A percentile compares a stretch with the other conserved stretches of the same genome.
These are phyloP conservation scores for Crenichthys baileyi DNA, from an alignment of 2,797 vertebrate genomes.

Conservation along the genomic window DNA sequence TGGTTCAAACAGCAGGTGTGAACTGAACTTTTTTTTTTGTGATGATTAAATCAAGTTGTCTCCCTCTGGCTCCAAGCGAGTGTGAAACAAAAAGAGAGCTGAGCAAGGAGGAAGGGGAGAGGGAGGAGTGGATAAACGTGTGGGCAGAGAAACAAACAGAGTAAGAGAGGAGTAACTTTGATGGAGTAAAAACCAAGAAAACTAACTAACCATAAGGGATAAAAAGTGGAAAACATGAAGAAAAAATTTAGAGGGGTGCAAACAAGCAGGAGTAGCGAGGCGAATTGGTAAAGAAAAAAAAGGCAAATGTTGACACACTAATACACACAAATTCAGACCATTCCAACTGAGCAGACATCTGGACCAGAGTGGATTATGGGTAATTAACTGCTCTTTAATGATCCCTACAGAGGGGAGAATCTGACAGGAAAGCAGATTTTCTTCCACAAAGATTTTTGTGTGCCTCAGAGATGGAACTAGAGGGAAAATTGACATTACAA, in stretches of 20 bases:
- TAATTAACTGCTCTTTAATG: slow-evolving; percentile 80
- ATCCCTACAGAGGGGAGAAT: slow-evolving; percentile 45
- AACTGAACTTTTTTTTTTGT: slow-evolving; percentile 22
- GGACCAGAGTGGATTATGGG: slow-evolving; percentile 73
- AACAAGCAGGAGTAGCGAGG: background rate
- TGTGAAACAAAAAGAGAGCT: slow-evolving; percentile 18
- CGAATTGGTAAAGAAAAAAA: background rate
- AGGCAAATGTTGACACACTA: slow-evolving; percentile 5
- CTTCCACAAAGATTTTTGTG: slow-evolving; percentile 18
- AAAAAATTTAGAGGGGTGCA: too few relatives aligned
- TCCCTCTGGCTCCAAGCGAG: slow-evolving; percentile 40
- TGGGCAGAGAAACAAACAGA: slow-evolving; percentile 35
- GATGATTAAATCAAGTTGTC: slow-evolving; percentile 39
- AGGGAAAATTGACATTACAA: slow-evolving; percentile 54
- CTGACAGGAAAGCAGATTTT: slow-evolving; percentile 38
- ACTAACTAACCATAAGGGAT: background rate
- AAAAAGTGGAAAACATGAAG: background rate
- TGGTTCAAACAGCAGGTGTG: slow-evolving; percentile 13
- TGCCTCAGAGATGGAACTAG: slow-evolving; percentile 31
- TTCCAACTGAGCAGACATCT: slow-evolving; percentile 72
- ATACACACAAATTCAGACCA: slow-evolving; percentile 13
- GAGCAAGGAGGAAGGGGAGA: slow-evolving; percentile 2
- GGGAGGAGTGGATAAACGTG: slow-evolving; percentile 31
- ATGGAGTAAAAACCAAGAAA: background rate
- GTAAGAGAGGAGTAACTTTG: background rate